Evolutionary conservation across 2,888 invertebrate species (phyloP), one percentile per base, ranked within the genome.

Genomic region (Mongoloraphidia duomilia): DNA sequence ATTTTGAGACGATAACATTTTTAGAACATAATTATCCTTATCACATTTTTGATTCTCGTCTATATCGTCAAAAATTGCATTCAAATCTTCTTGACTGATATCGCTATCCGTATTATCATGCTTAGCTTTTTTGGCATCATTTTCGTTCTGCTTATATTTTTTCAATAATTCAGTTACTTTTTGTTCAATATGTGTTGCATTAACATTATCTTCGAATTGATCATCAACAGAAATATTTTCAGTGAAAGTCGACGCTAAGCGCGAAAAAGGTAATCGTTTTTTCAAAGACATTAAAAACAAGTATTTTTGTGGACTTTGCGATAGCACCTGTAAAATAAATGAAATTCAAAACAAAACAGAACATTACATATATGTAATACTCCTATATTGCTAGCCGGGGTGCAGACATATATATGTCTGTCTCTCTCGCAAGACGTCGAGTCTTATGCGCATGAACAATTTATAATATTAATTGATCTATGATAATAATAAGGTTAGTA

Each of bases 11-110:
- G 84, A 84, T 1, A 81, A 77, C 66, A 86, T 75, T 40, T 83
- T 84, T 44, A 87, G 67, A 50, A 84, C 63, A 58, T 84, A 87
- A 59, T 77, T 80, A 43, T 79, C 80, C 60, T 74, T 77, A 56
- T 76, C 76, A 44, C 76, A 76, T 34, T 72, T 72, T 34, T 65
- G 46, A 6, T 59, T 56, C 36, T 62, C 63, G n/a, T 56, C 54
- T 13, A 61, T 62, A 8, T 56, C 54, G 51, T 44, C 51, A 39
- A 50, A 44, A 53, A 47, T 52, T 63, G 60, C 1, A 59, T 57
- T 9, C 63, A 54, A 34, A 65, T 66, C 63, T 40, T 59, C 55
- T 17, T 56, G 46, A 38, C 58, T 59, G 48, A 57, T 55, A 53
- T 53, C 50, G 26, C 26, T 51, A 41, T 44, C 34, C 14, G 49